These are phyloP conservation scores for Neotoma lepida DNA, from an alignment of 2,113 vertebrate genomes.

Conservation along the genomic window DNA sequence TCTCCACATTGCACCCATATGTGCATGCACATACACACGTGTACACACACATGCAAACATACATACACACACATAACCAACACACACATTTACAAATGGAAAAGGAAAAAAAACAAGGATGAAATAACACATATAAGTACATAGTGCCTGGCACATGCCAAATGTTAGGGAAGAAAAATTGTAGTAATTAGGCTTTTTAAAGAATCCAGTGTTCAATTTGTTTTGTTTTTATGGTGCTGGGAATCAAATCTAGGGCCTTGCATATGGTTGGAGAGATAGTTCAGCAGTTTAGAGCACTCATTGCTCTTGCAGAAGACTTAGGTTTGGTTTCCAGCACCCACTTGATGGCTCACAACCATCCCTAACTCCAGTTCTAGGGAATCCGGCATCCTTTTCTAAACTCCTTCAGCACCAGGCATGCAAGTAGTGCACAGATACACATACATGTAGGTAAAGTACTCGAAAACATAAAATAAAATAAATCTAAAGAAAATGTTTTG, in stretches of 20 bases:
- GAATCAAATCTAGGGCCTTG: neutral
- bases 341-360: neutral
- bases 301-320: neutral
- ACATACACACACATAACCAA: neutral
- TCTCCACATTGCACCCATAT: neutral
- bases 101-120: neutral
- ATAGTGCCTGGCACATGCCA: neutral
- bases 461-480: neutral
- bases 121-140: conserved; percentile 8
- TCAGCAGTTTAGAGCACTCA: neutral
- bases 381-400: neutral
- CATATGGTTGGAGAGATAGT: neutral
- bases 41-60: neutral
- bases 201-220: neutral
- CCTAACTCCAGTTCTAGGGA: neutral
- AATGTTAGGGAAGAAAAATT: neutral
- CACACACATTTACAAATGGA: neutral
- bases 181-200: conserved; percentile 49
- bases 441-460: neutral
- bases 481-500: neutral
- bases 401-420: neutral
- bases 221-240: neutral
- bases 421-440: neutral
- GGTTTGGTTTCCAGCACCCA: neutral
- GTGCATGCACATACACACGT: too few species aligned